These are phyloP conservation scores for Philotrypesis tridentata DNA, from an alignment of 1,140 invertebrate genomes.

Conservation along the genomic window DNA sequence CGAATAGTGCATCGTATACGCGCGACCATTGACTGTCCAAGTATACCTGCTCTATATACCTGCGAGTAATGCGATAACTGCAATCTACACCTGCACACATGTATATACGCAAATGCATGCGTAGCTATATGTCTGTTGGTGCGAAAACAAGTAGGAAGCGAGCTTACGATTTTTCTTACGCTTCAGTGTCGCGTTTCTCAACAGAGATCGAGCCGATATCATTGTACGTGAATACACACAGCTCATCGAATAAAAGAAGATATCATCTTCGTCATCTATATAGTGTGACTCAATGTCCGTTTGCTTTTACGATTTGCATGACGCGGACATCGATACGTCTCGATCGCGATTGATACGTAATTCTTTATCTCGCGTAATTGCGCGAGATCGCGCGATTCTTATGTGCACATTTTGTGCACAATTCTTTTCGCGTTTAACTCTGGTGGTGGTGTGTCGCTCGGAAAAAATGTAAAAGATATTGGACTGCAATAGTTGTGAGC, in stretches of 20 bases:
- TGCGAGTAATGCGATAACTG: background rate
- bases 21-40: background rate
- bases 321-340: background rate
- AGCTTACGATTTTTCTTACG: conserved; percentile 8
- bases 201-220: background rate
- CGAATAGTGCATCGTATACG: background rate
- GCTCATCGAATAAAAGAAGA: conserved; percentile 4
- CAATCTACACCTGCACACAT: background rate
- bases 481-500: too few species aligned
- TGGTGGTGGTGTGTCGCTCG: too few species aligned
- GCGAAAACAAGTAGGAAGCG: conserved; percentile 18
- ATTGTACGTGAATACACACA: background rate
- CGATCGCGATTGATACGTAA: background rate
- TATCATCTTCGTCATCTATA: background rate
- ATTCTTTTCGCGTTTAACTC: too few species aligned
- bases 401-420: background rate
- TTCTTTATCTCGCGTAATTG: background rate
- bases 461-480: too few species aligned
- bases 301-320: background rate
- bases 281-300: background rate
- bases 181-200: conserved; percentile 19
- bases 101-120: background rate
- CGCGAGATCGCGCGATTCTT: background rate
- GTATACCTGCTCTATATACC: background rate
- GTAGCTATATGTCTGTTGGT: background rate